phyloP scores from a whole-genome alignment of 2,888 invertebrate species.

The Drosophila mulleri region DNA sequence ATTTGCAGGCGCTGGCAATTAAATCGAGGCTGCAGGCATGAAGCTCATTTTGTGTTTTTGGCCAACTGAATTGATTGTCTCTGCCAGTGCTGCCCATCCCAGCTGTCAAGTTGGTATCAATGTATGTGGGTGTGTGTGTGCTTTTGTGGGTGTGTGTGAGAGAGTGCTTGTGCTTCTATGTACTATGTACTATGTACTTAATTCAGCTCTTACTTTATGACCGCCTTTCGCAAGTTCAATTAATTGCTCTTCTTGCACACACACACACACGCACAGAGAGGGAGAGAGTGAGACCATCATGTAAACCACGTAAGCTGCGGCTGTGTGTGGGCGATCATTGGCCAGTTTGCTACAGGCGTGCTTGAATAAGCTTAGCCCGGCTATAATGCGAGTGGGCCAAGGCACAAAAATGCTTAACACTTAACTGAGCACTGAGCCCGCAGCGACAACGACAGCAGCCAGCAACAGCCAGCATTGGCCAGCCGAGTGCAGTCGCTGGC shows the following conservation, averaged over 20 bases:
- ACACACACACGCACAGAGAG: constrained; percentile 4
- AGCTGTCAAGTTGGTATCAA: not conserved
- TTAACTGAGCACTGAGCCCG: constrained; percentile 53
- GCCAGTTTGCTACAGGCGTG: constrained; percentile 41
- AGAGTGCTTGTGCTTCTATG: not conserved
- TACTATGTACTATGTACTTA: constrained; percentile 17
- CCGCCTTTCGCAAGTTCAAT: constrained; percentile 59
- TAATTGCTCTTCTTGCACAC: constrained; percentile 56
- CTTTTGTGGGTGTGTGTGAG: too few species aligned
- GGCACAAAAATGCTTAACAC: constrained; percentile 66
- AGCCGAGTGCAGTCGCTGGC: not conserved
- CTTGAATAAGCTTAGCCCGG: constrained; percentile 29
- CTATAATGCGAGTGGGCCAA: constrained; percentile 21
- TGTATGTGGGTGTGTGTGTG: not conserved
- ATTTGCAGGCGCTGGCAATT: constrained; percentile 18
- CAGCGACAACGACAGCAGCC: constrained; percentile 18
- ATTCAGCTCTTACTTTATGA: constrained; percentile 39
- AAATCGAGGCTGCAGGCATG: constrained; percentile 16
- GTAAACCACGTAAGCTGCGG: constrained; percentile 38
- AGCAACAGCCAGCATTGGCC: constrained; percentile 8
- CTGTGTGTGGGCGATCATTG: constrained; percentile 28
- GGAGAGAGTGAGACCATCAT: constrained; percentile 1
- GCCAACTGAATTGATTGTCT: constrained; percentile 46
- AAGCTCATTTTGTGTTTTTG: constrained; percentile 30
- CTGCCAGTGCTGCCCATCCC: constrained; percentile 4